These are phyloP conservation scores for Kryphioiulus occultus DNA, from an alignment of 2,888 invertebrate genomes.

Conservation along the genomic window DNA sequence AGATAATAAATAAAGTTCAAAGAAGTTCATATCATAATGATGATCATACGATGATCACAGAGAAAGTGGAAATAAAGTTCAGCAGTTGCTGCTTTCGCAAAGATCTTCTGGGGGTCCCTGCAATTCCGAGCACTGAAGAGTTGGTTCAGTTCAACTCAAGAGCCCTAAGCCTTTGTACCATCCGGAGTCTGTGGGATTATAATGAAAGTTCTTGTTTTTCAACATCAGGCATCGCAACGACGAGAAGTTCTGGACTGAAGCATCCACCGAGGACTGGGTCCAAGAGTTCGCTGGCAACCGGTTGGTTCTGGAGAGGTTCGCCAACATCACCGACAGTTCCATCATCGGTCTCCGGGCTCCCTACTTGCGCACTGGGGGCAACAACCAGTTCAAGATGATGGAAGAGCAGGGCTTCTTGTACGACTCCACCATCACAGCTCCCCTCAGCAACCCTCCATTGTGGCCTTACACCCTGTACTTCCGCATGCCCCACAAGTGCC, in stretches of 20 bases:
- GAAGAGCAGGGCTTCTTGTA: constrained; percentile 92
- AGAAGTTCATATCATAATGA: too few relatives aligned
- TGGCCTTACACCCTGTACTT: constrained; percentile 98
- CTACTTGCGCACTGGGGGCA: constrained; percentile 88
- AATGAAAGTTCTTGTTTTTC: background rate
- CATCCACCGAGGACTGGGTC: constrained; percentile 88
- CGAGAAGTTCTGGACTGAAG: constrained; percentile 87
- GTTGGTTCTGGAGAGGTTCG: constrained; percentile 76
- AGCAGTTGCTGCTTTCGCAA: too few relatives aligned
- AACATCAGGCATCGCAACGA: constrained; percentile 77
- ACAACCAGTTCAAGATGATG: constrained; percentile 97
- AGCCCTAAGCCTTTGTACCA: too few relatives aligned
- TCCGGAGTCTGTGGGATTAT: too few relatives aligned
- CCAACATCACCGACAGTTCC: constrained; percentile 90
- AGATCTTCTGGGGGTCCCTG: too few relatives aligned
- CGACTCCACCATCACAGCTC: constrained; percentile 92
- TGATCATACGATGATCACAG: too few relatives aligned
- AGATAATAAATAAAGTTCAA: too few relatives aligned
- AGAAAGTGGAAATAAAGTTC: too few relatives aligned
- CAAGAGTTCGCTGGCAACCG: constrained; percentile 94
- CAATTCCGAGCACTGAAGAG: too few relatives aligned
- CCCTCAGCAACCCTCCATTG: constrained; percentile 85
- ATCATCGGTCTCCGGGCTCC: constrained; percentile 89
- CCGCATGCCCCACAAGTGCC: constrained; percentile 95
- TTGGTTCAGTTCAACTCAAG: too few relatives aligned